Evolutionary conservation across 2,888 invertebrate species (phyloP).

Genomic region (Epinotia brunnichana): DNA sequence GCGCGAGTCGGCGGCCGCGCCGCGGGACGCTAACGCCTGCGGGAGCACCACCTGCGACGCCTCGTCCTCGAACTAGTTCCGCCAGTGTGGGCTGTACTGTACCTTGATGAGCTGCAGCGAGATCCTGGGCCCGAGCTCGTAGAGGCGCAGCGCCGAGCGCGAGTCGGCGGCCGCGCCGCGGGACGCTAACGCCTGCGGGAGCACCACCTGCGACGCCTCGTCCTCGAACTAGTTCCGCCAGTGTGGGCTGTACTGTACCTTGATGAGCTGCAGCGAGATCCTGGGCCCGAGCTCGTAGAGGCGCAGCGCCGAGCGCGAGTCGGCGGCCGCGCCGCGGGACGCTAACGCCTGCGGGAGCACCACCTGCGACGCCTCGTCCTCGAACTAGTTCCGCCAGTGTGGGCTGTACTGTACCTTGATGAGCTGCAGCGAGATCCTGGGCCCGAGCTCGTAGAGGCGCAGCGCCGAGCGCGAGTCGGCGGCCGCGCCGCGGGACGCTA

Average conservation of each 20-base stretch:
- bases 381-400: no score
- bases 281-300: slow-evolving; percentile 97
- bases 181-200: slow-evolving; percentile 90
- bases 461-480: slow-evolving; percentile 86
- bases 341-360: no score
- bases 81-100: not conserved
- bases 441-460: no score
- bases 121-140: slow-evolving; percentile 96
- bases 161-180: slow-evolving; percentile 87
- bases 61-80: no score
- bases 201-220: slow-evolving; percentile 89
- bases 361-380: slow-evolving; percentile 51
- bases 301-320: slow-evolving; percentile 91
- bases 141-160: slow-evolving; percentile 90
- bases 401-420: no score
- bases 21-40: slow-evolving; percentile 89
- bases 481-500: no score
- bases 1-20: slow-evolving; percentile 86
- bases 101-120: slow-evolving; percentile 86
- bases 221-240: no score
- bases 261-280: slow-evolving; percentile 86
- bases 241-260: no score
- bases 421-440: no score
- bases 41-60: slow-evolving; percentile 90
- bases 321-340: no score